Conservation (phyloP, 2,113 vertebrate genomes). For the Brachypodius melanocephalos region DNA sequence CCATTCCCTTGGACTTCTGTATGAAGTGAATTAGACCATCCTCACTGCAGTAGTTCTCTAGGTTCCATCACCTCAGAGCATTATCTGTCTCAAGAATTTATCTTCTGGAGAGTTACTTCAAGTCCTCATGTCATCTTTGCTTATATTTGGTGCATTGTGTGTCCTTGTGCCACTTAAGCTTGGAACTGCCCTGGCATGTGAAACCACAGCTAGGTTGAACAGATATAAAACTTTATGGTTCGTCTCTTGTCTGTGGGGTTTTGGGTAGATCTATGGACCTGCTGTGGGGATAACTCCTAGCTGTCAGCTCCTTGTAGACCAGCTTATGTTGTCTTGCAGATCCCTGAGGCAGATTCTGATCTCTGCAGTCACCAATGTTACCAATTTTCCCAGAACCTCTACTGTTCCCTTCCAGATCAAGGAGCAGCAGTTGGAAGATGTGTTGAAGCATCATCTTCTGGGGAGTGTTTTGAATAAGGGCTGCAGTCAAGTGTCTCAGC, state of each 20-base stretch:
- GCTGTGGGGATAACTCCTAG: background rate
- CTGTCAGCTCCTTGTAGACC: background rate
- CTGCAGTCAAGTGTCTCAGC: background rate
- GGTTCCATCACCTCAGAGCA: rapidly evolving
- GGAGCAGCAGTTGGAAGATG: background rate
- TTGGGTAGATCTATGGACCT: background rate
- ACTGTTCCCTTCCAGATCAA: background rate
- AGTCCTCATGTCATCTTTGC: background rate
- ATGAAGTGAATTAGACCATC: too few relatives aligned
- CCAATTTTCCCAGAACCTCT: background rate
- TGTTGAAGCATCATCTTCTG: background rate
- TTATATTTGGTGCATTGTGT: background rate
- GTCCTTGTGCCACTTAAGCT: background rate
- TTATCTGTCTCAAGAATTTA: background rate
- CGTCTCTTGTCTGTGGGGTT: too few relatives aligned
- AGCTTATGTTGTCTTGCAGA: background rate
- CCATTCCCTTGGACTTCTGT: background rate
- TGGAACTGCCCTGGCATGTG: background rate
- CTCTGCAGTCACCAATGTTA: too few relatives aligned
- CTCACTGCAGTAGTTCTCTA: background rate
- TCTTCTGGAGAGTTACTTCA: background rate
- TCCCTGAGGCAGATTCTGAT: background rate
- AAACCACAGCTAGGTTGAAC: too few relatives aligned
- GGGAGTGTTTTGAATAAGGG: background rate
- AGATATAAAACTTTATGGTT: too few relatives aligned